Evolutionary conservation across 2,113 vertebrate genomes (phyloP).

Genomic region (Lipophrys pholis): DNA sequence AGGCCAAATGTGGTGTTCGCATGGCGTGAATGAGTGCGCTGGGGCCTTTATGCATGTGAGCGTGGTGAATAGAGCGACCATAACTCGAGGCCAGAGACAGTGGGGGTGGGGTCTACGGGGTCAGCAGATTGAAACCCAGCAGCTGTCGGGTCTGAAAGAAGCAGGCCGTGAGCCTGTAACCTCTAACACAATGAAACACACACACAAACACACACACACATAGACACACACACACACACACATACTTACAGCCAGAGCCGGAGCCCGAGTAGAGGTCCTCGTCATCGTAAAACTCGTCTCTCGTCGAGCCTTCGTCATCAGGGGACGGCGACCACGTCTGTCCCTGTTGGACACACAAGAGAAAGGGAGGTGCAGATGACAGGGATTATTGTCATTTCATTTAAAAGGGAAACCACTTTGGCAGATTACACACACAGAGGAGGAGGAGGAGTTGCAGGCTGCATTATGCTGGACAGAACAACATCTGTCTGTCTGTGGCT

Average conservation of each 20-base stretch:
- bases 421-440: constrained; percentile 62
- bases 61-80: constrained; percentile 23
- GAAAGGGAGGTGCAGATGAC: constrained; percentile 20
- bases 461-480: constrained; percentile 46
- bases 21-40: constrained; percentile 28
- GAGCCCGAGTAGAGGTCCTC: constrained; percentile 86
- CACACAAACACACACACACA: constrained; percentile 41
- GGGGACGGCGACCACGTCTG: constrained; percentile 62
- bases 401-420: constrained; percentile 66
- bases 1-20: constrained; percentile 2
- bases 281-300: constrained; percentile 80
- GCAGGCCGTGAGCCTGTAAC: constrained; percentile 47
- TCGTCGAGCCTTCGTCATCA: constrained; percentile 81
- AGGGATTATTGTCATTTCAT: constrained; percentile 68
- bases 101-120: constrained; percentile 46
- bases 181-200: constrained; percentile 20
- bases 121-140: constrained; percentile 76
- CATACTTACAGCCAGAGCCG: constrained; percentile 86
- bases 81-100: constrained; percentile 11
- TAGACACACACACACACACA: constrained; percentile 26
- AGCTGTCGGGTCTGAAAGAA: constrained; percentile 74
- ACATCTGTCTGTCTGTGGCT: constrained; percentile 72
- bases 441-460: constrained; percentile 31
- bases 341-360: constrained; percentile 67
- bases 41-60: constrained; percentile 2